Evolutionary conservation across 2,797 vertebrate genomes (phyloP), one percentile per base, ranked within the genome.

Genomic region (Champsocephalus gunnari): DNA sequence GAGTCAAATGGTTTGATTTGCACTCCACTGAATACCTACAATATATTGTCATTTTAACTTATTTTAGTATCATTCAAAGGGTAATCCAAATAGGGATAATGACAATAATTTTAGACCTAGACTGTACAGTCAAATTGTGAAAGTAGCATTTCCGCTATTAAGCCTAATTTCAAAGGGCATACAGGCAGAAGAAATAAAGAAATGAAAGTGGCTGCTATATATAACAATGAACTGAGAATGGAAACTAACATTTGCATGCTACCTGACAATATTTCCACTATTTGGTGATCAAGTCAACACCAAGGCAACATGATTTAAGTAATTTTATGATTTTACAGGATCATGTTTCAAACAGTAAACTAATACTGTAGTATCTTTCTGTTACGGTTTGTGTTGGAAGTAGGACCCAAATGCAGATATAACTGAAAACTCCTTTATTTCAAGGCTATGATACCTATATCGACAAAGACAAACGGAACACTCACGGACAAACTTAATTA

Each of bases 191-290:
- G n/a, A 12, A 24, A 6, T 16, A 14, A 16, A 61, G 65, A 79
- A 81, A 32, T 70, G 48, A 79, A 67, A 70, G 51, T 59, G 50
- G 19, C 9, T 3, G 2, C 19, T 51, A 43, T 48, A 24, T 24
- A 45, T 62, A 65, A 12, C 47, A 14, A 45, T 4, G 0, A 10
- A 61, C 12, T 9, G 44, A 60, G 48, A 69, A 34, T 8, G n/a
- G 66, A 67, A 75, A 80, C 57, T 53, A 11, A 67, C 53, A 21
- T 4, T n/a, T 21, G 56, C 5, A 21, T 9, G 1, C 6, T 56
- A 50, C 2, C 21, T 8, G 10, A 68, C 4, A 10, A 2, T 5
- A 32, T 43, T 66, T 69, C 21, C 7, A 55, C n/a, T 11, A 3
- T 28, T 53, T n/a, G 41, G 4, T 12, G 34, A 32, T 19, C 47